Evolutionary conservation across 2,113 vertebrate genomes (phyloP), one percentile per base, ranked within the genome.

Genomic region (Beaufortia kweichowensis): DNA sequence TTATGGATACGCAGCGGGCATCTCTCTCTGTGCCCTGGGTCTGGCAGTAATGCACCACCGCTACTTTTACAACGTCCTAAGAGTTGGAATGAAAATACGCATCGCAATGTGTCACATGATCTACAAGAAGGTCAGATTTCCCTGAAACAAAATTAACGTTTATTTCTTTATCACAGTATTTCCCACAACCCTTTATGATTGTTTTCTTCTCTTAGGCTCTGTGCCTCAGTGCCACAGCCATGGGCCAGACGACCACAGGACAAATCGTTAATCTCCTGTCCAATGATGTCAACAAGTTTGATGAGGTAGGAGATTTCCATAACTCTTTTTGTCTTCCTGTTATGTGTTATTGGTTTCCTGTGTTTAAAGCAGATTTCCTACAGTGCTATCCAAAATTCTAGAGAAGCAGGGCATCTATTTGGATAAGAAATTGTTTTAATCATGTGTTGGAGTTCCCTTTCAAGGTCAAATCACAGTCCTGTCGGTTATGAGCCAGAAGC

Each of bases 261-360:
- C 97, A 99, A 80, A 98, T 98, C 31, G 95, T 99, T 75, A 99
- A 99, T 80, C 94, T 99, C 24, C 91, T 99, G 6, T 98, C 97
- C 69, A 98, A 97, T 0, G 97, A 99, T 5, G 97, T 99, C 84
- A 96, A 95, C 89, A 97, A 93, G 87, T 99, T 98, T 82, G 97
- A 99, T 86, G 94, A 98, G 79, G 97, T 96, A 81, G 23, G 60
- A 68, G 10, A 17, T 3, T 28, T 65, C 26, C 17, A n/a, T 7
- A 76, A 60, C 8, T 28, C 11, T 5, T 46, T 61, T 64, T 24
- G 41, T 9, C 43, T 41, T 80, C 60, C 56, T 46, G 5, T 55
- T 62, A 15, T 35, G 46, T 2, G 14, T 71, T 26, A 24, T 35
- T 6, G 53, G 17, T 17, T 33, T 65, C 17, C 55, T 35, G 19